Evolutionary conservation across 2,113 vertebrate genomes (phyloP).

Genomic region (Ibidorhyncha struthersii): DNA sequence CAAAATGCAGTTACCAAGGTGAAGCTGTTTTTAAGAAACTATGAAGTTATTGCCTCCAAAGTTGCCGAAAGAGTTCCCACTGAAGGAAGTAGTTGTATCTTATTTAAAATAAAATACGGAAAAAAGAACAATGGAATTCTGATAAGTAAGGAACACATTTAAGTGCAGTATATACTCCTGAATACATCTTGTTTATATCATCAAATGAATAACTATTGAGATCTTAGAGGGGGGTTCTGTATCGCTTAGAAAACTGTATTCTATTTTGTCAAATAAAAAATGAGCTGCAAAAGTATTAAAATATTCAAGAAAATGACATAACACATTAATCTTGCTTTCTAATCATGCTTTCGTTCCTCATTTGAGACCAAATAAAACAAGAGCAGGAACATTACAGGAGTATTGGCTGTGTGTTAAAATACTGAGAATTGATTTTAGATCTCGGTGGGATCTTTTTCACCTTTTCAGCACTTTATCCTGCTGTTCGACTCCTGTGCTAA

Average conservation of each 20-base stretch:
- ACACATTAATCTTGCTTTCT: not conserved
- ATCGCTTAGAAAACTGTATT: accelerated
- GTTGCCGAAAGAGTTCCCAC: not conserved
- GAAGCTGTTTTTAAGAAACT: not conserved
- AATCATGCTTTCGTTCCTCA: not conserved
- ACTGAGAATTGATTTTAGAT: not conserved
- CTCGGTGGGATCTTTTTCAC: not conserved
- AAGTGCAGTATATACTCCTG: not conserved
- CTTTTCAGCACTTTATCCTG: not conserved
- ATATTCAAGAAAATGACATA: not conserved
- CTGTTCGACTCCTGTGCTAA: not conserved
- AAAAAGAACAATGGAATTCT: not conserved
- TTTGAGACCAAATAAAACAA: not conserved
- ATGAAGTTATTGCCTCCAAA: not conserved
- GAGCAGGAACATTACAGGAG: not conserved
- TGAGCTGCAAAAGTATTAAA: not conserved
- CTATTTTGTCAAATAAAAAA: not conserved
- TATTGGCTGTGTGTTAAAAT: not conserved
- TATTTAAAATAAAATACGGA: not conserved
- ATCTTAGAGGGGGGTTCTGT: not conserved
- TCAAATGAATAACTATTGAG: not conserved
- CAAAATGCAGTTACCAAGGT: not conserved
- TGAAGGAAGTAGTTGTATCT: not conserved
- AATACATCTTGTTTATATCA: not conserved
- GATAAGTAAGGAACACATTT: not conserved